Evolutionary conservation across 2,797 vertebrate genomes (phyloP), one percentile per base, ranked within the genome.

Genomic region (Menidia menidia): DNA sequence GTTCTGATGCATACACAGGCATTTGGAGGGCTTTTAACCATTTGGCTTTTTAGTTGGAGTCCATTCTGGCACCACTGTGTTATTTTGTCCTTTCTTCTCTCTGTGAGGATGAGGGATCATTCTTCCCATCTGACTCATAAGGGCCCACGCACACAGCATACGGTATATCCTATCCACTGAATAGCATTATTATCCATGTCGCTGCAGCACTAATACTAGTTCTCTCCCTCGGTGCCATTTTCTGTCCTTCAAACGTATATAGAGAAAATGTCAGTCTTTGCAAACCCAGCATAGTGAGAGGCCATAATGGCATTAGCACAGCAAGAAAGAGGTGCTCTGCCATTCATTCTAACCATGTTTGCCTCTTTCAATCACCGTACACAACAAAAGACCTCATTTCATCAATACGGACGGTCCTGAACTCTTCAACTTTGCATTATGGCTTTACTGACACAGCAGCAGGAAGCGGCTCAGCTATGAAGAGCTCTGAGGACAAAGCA

Each of bases 341-440:
- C 83, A 92, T 92, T 91, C 88, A 89, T 61, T 68, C 88, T 87
- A 89, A 90, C 84, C 83, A 85, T 90, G 87, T 89, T 89, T 88
- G 90, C 85, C 80, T 88, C 88, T 88, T 84, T 87, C 86, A 80
- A 90, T 91, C 87, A 82, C 81, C 10, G 83, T 18, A 60, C 74
- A 73, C 84, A 84, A 92, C 87, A 91, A 90, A 88, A 75, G 73
- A 54, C 30, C 77, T 77, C 84, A 68, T 83, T 86, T 87, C 84
- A 81, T 88, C 89, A 88, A 90, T 89, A 91, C 89, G 73, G 83
- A 87, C 88, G 90, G 88, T 91, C 83, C 81, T 92, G 89, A 93
- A 92, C 92, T 90, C 87, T 89, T 91, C 88, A 92, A 91, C 90
- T 90, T 69, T 81, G 83, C 86, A 89, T 93, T 87, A 90, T 86